Percentiles rank a stretch among this genome's conserved stretches.
These are phyloP conservation scores for Montipora capricornis DNA, from an alignment of 64 coral and sea anemone species.

Conservation along the genomic window DNA sequence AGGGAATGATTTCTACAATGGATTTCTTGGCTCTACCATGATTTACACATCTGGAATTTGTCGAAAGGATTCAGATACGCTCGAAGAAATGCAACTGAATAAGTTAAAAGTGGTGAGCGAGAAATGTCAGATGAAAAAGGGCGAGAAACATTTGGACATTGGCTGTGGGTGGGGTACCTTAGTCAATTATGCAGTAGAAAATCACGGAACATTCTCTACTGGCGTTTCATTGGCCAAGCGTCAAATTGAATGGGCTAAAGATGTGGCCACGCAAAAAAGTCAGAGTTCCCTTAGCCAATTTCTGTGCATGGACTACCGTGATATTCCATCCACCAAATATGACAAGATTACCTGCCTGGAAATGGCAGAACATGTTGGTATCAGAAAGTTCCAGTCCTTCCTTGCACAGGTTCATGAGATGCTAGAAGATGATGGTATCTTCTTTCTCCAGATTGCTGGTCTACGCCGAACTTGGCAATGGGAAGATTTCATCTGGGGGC, in stretches of 20 bases:
- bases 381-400: slow-evolving; percentile 93
- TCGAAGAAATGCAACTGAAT: slow-evolving; percentile 95
- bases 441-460: slow-evolving; percentile 98
- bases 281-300: slow-evolving; percentile 69
- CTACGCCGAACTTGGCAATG: slow-evolving; percentile 94
- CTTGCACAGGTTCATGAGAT: slow-evolving; percentile 90
- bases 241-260: slow-evolving; percentile 87
- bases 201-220: slow-evolving; percentile 73
- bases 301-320: slow-evolving; percentile 96
- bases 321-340: slow-evolving; percentile 79
- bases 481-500: slow-evolving; percentile 98
- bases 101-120: slow-evolving; percentile 88
- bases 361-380: slow-evolving; percentile 99
- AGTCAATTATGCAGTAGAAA: slow-evolving; percentile 95
- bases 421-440: slow-evolving; percentile 96
- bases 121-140: slow-evolving; percentile 86
- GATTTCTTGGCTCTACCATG: slow-evolving; percentile 92
- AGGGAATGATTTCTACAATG: slow-evolving; percentile 96
- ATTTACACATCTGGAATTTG: slow-evolving; percentile 95
- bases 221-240: slow-evolving; percentile 92
- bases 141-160: slow-evolving; percentile 89
- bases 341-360: slow-evolving; percentile 99
- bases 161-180: slow-evolving; percentile 98
- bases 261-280: slow-evolving; percentile 60
- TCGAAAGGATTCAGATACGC: slow-evolving; percentile 66